A percentile compares a stretch with the other conserved stretches of the same genome.
Evolutionary conservation across 2,113 vertebrate species (phyloP).

Genomic region (Triplophysa siluroides): DNA sequence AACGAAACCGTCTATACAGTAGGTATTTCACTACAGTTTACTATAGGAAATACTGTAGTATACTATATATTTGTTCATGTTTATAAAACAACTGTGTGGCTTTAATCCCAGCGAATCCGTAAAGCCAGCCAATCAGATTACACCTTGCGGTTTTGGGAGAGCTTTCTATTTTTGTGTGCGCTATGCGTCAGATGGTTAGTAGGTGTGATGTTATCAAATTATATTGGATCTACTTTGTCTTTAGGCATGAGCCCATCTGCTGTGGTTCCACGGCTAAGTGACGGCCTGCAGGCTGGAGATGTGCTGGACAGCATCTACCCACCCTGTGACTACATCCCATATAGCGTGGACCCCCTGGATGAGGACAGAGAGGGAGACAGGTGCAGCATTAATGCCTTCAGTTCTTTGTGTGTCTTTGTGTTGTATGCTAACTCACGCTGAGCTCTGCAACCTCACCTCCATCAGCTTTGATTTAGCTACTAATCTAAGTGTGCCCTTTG

Average conservation of each 20-base stretch:
- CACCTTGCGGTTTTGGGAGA: too few relatives aligned
- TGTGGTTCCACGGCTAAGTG: constrained; percentile 76
- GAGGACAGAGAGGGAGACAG: constrained; percentile 90
- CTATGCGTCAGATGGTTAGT: neutral
- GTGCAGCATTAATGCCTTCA: constrained; percentile 61
- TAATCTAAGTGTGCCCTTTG: neutral
- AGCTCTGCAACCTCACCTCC: neutral
- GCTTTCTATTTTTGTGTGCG: too few relatives aligned
- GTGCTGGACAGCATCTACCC: constrained; percentile 77
- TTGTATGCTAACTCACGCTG: neutral
- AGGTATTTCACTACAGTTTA: too few relatives aligned
- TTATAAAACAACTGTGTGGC: too few relatives aligned
- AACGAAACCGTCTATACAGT: too few relatives aligned
- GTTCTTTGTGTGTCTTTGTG: too few relatives aligned
- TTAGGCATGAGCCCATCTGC: constrained; percentile 50
- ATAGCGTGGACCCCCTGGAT: constrained; percentile 85
- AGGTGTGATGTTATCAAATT: neutral
- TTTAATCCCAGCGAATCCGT: too few relatives aligned
- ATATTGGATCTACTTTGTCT: neutral
- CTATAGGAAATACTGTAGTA: too few relatives aligned
- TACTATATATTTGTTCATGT: too few relatives aligned
- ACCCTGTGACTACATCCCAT: constrained; percentile 81
- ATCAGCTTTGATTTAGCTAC: neutral
- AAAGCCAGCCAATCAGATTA: too few relatives aligned
- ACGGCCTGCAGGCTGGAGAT: constrained; percentile 76